Conservation (phyloP, 2,797 vertebrate species). For the Borostomias antarcticus region DNA sequence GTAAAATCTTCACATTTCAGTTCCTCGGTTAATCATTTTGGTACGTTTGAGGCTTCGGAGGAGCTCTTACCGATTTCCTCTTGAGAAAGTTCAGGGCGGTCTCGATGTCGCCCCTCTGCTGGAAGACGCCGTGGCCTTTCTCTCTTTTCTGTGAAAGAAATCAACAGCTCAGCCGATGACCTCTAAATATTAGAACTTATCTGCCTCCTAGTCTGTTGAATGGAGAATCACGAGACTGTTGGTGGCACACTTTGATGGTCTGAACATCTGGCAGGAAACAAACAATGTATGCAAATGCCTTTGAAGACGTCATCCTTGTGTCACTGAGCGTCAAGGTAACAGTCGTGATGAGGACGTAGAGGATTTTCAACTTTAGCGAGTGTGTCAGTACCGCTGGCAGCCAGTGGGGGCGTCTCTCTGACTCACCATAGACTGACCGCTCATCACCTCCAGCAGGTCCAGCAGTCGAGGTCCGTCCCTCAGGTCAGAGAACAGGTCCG, state of each 20-base stretch:
- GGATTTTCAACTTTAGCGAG: not conserved
- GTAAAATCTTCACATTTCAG: not conserved
- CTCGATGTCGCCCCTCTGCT: slow-evolving; percentile 88
- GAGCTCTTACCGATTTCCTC: slow-evolving; percentile 79
- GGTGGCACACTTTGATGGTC: too few species aligned
- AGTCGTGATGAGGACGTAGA: not conserved
- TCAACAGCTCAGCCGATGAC: not conserved
- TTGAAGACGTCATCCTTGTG: too few species aligned
- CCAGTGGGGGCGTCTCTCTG: not conserved
- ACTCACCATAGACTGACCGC: slow-evolving; percentile 88
- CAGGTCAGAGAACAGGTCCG: slow-evolving; percentile 87
- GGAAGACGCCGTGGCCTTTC: slow-evolving; percentile 82
- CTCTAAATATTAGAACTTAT: too few species aligned
- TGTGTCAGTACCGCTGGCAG: not conserved
- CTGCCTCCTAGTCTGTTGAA: too few species aligned
- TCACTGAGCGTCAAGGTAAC: too few species aligned
- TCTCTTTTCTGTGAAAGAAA: slow-evolving; percentile 79
- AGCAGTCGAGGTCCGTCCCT: slow-evolving; percentile 84
- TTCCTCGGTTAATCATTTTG: not conserved
- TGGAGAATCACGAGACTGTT: too few species aligned
- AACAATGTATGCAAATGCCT: too few species aligned
- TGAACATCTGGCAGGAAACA: too few species aligned
- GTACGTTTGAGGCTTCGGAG: not conserved
- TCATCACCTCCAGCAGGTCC: slow-evolving; percentile 91
- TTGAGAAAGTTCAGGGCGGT: slow-evolving; percentile 87